These are phyloP conservation scores for Cardiocondyla obscurior DNA, from an alignment of 1,140 invertebrate genomes.

Conservation along the genomic window DNA sequence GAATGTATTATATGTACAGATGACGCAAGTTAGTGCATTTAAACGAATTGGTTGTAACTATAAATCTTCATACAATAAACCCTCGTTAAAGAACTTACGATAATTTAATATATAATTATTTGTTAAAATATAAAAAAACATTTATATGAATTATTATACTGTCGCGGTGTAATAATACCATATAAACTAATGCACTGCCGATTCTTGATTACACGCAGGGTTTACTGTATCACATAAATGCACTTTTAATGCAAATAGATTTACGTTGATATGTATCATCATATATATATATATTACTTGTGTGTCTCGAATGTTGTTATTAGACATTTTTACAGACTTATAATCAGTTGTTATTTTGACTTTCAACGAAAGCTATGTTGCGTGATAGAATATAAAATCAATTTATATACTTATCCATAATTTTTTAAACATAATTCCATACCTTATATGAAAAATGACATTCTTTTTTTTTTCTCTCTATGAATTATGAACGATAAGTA, in stretches of 20 bases:
- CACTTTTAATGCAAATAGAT: slow-evolving; percentile 13
- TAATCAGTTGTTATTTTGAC: background rate
- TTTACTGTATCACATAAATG: slow-evolving; percentile 36
- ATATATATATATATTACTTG: background rate
- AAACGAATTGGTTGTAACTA: background rate
- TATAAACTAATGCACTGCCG: slow-evolving; percentile 48
- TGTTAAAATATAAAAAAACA: slow-evolving; percentile 4
- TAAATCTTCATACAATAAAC: slow-evolving; percentile 41
- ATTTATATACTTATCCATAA: slow-evolving; percentile 3
- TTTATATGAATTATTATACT: background rate
- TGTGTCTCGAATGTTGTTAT: background rate
- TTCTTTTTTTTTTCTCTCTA: background rate
- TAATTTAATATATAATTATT: too few relatives aligned
- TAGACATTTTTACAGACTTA: slow-evolving; percentile 30
- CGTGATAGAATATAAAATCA: slow-evolving; percentile 37
- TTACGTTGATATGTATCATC: slow-evolving; percentile 6
- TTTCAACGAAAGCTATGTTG: slow-evolving; percentile 38
- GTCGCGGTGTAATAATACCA: too few relatives aligned
- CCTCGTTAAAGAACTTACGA: background rate
- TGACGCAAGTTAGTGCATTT: slow-evolving; percentile 22
- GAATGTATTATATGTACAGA: slow-evolving; percentile 54
- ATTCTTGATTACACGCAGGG: background rate
- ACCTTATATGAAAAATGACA: background rate
- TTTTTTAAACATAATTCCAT: slow-evolving; percentile 2
- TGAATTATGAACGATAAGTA: background rate